Evolutionary conservation across 2,797 vertebrate species (phyloP), one percentile per base, ranked within the genome.

Genomic region (Sebastes reedi): DNA sequence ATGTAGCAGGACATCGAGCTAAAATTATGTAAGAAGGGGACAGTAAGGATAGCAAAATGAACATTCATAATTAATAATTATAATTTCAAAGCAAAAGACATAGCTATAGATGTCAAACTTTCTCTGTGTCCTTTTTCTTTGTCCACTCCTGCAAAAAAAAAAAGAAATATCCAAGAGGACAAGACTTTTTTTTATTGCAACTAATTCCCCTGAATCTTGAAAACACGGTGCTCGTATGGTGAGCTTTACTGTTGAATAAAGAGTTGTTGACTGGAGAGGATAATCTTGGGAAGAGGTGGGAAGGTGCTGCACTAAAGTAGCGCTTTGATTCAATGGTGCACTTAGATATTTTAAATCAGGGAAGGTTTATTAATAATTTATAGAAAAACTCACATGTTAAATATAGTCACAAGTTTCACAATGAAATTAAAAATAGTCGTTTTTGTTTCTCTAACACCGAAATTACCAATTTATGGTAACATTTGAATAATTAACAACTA

Each of bases 191-290:
- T 50, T 30, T 9, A 56, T 55, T 62, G 20, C 39, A 25, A 54
- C 8, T 73, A 62, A 67, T 59, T 66, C 25, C 54, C 20, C 54
- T 22, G 4, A 65, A 52, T 76, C 39, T 80, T 68, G 6, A 65
- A 82, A 60, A 20, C 6, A 16, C 10, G 1, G 1, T 9, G 24
- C 22, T 61, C 3, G 2, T 60, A 25, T 64, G 24, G 50, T 54
- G 61, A 2, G 54, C 54, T 32, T 52, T 1, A 42, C 77, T 72
- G 61, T 65, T 55, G 60, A 78, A 64, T 73, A 76, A 75, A 88
- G 78, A 72, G 81, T 58, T 86, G 50, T 81, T 76, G 80, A 87
- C 60, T 87, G 68, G 42, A 89, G 82, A 90, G 83, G 72, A 79
- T 18, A 12, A 75, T 74, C 71, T 83, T 60, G 65, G 80, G 46